These are phyloP conservation scores for Apis cerana DNA, from an alignment of 1,140 invertebrate species.

Conservation along the genomic window DNA sequence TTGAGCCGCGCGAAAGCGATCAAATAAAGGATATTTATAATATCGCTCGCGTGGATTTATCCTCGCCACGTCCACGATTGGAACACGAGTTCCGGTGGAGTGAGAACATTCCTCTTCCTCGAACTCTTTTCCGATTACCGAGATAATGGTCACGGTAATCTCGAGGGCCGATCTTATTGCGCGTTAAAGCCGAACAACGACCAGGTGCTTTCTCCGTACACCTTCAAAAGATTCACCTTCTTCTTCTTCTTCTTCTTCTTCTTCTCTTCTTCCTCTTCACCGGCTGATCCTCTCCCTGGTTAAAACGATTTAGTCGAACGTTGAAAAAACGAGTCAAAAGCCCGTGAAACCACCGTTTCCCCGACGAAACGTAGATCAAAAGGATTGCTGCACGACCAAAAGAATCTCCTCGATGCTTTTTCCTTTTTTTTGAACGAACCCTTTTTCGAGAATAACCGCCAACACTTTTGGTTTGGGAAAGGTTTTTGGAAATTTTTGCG, in stretches of 20 bases:
- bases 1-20: not conserved
- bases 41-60: not conserved
- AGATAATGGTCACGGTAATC: constrained; percentile 69
- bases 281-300: constrained; percentile 50
- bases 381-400: constrained; percentile 36
- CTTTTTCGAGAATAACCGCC: not conserved
- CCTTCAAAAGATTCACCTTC: constrained; percentile 41
- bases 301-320: constrained; percentile 62
- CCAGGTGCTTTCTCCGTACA: constrained; percentile 65
- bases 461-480: not conserved
- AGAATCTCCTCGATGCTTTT: not conserved
- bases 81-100: constrained; percentile 17
- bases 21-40: not conserved
- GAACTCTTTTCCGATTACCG: constrained; percentile 74
- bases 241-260: not conserved
- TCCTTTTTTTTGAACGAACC: not conserved
- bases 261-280: not conserved
- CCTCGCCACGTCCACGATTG: not conserved
- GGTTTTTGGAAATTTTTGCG: not conserved
- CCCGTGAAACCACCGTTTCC: constrained; percentile 46
- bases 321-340: constrained; percentile 49
- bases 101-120: constrained; percentile 34
- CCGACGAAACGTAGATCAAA: constrained; percentile 39
- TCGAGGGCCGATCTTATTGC: constrained; percentile 73
- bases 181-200: constrained; percentile 70